Evolutionary conservation across 2,888 invertebrate genomes (phyloP).

Genomic region (Stenichneumon culpator): DNA sequence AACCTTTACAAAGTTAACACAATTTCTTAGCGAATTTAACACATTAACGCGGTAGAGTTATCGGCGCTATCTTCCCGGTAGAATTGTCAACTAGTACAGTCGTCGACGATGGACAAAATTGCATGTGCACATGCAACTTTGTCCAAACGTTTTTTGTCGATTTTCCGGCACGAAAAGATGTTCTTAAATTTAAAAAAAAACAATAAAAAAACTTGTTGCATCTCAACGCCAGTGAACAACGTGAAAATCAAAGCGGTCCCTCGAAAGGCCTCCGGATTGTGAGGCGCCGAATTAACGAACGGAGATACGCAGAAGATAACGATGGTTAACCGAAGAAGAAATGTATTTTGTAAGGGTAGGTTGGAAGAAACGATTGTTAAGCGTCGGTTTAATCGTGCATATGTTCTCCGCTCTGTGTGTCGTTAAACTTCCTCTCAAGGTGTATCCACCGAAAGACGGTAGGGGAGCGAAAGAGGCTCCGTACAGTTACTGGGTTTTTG

Average conservation of each 20-base stretch:
- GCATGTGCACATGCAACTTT: no score
- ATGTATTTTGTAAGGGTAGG: background rate
- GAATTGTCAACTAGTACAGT: no score
- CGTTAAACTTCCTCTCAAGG: conserved; percentile 62
- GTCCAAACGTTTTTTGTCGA: no score
- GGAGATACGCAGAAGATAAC: background rate
- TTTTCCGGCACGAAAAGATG: no score
- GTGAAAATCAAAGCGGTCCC: background rate
- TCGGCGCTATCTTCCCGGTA: no score
- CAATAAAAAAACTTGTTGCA: background rate
- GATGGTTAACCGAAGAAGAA: conserved; percentile 2
- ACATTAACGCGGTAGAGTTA: no score
- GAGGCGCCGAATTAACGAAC: background rate
- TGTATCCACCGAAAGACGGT: conserved; percentile 61
- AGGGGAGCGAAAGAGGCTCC: conserved; percentile 54
- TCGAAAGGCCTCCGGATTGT: background rate
- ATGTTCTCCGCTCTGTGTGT: conserved; percentile 5
- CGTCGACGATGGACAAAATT: no score
- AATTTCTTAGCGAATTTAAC: no score
- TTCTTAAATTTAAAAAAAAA: no score
- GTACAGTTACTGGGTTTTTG: conserved; percentile 76
- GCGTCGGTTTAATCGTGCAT: conserved; percentile 37
- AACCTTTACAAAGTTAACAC: no score
- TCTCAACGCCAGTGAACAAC: background rate
- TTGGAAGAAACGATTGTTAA: conserved; percentile 23